Conservation (phyloP, 1,140 invertebrate genomes). For the Aphis gossypii region DNA sequence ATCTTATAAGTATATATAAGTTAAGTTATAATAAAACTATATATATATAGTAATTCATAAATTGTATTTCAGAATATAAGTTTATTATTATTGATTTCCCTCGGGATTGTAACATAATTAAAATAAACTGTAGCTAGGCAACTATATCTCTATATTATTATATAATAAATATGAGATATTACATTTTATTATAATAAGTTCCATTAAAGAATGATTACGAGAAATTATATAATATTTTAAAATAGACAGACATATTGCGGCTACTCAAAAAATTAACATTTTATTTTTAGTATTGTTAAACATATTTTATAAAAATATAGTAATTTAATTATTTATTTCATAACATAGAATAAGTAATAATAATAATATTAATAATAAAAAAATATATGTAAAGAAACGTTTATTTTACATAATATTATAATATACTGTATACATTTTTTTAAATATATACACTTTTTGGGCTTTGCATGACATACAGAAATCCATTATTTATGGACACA, state of each 20-base stretch:
- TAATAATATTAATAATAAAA: background rate
- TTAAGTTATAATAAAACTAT: background rate
- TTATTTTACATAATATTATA: background rate
- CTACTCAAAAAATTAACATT: background rate
- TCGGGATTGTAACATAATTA: background rate
- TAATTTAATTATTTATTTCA: background rate
- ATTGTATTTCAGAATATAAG: background rate
- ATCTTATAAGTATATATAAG: background rate
- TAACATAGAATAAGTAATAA: too few species aligned
- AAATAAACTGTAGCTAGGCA: background rate
- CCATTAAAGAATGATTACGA: background rate
- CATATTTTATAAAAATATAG: background rate
- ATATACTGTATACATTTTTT: background rate
- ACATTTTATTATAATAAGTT: background rate
- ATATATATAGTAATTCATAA: background rate
- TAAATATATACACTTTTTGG: background rate
- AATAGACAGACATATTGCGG: background rate
- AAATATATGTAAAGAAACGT: background rate
- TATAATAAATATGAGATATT: constrained; percentile 13
- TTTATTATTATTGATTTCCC: background rate
- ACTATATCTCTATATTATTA: background rate
- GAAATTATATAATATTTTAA: background rate
- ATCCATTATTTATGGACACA: background rate
- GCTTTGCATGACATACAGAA: background rate
- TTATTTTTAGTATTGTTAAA: background rate